Conservation (phyloP, 2,888 invertebrate genomes). For the Pyralis farinalis region DNA sequence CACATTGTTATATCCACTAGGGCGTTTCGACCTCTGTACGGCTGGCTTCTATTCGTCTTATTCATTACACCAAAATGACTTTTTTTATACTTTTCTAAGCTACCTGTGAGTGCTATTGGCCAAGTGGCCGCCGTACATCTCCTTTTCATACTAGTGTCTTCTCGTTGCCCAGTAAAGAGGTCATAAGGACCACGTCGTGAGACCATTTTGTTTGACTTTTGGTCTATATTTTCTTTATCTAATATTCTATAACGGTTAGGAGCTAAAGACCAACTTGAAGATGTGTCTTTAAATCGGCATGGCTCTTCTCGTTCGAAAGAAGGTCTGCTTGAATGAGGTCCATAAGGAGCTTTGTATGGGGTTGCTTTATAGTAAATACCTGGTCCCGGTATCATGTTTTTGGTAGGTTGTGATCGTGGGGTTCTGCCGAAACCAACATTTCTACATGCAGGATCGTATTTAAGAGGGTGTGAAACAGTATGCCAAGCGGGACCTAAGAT, state of each 20-base stretch:
- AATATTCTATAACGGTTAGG: constrained; percentile 57
- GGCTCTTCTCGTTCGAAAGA: constrained; percentile 56
- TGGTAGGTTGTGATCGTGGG: constrained; percentile 30
- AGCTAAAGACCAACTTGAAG: constrained; percentile 53
- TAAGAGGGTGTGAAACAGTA: constrained; percentile 25
- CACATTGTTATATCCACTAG: constrained; percentile 73
- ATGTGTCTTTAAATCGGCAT: constrained; percentile 54
- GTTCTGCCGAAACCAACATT: constrained; percentile 61
- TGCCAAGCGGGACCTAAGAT: constrained; percentile 63
- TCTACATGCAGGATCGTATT: constrained; percentile 43
- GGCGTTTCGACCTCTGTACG: constrained; percentile 65
- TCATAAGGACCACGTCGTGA: constrained; percentile 65
- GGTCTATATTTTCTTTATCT: constrained; percentile 53
- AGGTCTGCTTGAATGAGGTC: constrained; percentile 51
- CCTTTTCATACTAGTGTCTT: constrained; percentile 72
- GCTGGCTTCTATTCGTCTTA: constrained; percentile 47
- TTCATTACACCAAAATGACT: constrained; percentile 58
- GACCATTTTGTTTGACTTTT: constrained; percentile 55
- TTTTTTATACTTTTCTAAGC: constrained; percentile 50
- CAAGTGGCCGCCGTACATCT: constrained; percentile 50
- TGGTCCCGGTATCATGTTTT: constrained; percentile 44
- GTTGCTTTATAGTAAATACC: constrained; percentile 53
- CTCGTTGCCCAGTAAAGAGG: constrained; percentile 72
- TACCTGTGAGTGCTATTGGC: constrained; percentile 52
- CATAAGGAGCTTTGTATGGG: constrained; percentile 53